phyloP scores from a whole-genome alignment of 2,888 invertebrate species.

The Drosophila paramelanica region DNA sequence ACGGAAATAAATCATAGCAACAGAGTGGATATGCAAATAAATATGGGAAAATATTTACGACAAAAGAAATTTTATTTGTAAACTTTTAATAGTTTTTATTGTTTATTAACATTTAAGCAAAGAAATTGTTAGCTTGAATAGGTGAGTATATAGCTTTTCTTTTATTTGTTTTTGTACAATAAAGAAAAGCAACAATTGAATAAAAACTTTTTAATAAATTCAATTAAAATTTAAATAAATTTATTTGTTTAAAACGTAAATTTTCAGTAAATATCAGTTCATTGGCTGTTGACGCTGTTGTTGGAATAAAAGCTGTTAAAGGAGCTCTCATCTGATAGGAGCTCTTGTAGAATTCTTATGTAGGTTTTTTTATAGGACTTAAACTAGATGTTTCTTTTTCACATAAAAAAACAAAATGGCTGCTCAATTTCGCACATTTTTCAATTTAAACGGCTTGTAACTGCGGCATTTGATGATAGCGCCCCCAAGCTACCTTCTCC shows the following conservation, averaged over 20 bases:
- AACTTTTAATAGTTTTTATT: background rate
- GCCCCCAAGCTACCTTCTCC: background rate
- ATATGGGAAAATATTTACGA: background rate
- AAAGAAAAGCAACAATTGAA: background rate
- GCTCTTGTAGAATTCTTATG: background rate
- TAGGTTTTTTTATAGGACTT: background rate
- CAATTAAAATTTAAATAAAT: too few relatives aligned
- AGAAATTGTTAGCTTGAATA: too few relatives aligned
- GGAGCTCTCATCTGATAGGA: background rate
- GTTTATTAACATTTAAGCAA: background rate
- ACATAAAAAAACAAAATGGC: slow-evolving; percentile 40
- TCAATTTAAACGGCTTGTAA: slow-evolving; percentile 62
- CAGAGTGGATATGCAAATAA: background rate
- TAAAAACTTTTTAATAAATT: background rate
- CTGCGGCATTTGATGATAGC: slow-evolving; percentile 41
- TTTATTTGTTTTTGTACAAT: background rate
- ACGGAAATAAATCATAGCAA: background rate
- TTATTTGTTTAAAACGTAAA: too few relatives aligned
- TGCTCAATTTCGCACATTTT: slow-evolving; percentile 60
- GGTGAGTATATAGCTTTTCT: background rate
- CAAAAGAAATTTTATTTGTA: background rate
- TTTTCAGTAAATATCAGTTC: too few relatives aligned
- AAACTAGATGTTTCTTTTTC: slow-evolving; percentile 1
- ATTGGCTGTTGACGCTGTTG: too few relatives aligned
- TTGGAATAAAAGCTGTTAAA: too few relatives aligned